Conservation (phyloP, 2,888 invertebrate species). For the Lepidocyrtinus sp. region DNA sequence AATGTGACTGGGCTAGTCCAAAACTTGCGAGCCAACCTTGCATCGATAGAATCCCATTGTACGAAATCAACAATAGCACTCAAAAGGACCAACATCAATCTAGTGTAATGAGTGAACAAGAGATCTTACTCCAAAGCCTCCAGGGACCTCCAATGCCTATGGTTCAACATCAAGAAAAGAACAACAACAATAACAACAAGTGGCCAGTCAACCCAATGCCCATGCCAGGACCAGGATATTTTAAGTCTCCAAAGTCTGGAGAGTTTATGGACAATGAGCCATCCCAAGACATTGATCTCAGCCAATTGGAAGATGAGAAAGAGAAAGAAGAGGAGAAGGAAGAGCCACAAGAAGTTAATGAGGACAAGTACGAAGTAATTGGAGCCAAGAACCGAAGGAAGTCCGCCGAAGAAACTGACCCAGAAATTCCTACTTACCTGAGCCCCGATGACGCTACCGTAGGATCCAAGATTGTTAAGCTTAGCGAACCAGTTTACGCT, state of each 20-base stretch:
- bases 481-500: slow-evolving; percentile 37
- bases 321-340: background rate
- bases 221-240: background rate
- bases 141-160: slow-evolving; percentile 18
- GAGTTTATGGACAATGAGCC: background rate
- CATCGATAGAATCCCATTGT: slow-evolving; percentile 27
- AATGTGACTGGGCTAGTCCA: slow-evolving; percentile 53
- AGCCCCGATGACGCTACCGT: slow-evolving; percentile 19
- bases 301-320: background rate
- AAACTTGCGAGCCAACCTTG: slow-evolving; percentile 42
- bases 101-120: slow-evolving; percentile 35
- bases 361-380: slow-evolving; percentile 1
- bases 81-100: background rate
- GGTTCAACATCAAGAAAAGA: slow-evolving; percentile 18
- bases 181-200: too few relatives aligned
- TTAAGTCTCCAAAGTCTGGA: slow-evolving; percentile 39
- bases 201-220: slow-evolving; percentile 25
- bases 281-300: background rate
- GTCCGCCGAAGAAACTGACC: slow-evolving; percentile 11
- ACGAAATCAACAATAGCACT: background rate
- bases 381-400: background rate
- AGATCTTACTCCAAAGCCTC: slow-evolving; percentile 37
- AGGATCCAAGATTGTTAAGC: slow-evolving; percentile 28
- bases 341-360: background rate
- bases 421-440: slow-evolving; percentile 32